Evolutionary conservation across 2,113 vertebrate genomes (phyloP).

Genomic region (Oceanites oceanicus): DNA sequence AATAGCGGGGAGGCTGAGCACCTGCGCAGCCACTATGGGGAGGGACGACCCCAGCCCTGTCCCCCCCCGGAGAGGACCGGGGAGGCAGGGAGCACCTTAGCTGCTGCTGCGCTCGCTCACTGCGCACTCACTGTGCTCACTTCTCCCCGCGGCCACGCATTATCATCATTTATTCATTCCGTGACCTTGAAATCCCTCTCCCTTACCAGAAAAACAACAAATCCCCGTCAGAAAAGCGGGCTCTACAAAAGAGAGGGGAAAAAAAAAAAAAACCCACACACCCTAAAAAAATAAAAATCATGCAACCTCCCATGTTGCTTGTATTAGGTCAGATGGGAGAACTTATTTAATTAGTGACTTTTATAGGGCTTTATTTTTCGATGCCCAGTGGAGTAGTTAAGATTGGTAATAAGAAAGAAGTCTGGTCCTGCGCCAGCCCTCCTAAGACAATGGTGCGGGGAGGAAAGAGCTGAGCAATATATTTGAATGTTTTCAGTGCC

Average conservation of each 20-base stretch:
- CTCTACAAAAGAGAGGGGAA: neutral
- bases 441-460: conserved; percentile 32
- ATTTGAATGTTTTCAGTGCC: conserved; percentile 50
- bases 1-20: neutral
- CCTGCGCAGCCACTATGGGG: rapidly evolving
- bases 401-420: conserved; percentile 63
- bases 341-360: conserved; percentile 68
- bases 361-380: conserved; percentile 64
- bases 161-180: conserved; percentile 64
- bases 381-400: conserved; percentile 56
- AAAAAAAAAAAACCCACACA: neutral
- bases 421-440: conserved; percentile 17
- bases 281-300: neutral
- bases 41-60: neutral
- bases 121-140: rapidly evolving
- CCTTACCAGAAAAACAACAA: conserved; percentile 39
- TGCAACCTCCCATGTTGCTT: conserved; percentile 46
- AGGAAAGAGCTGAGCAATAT: conserved; percentile 44
- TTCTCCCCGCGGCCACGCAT: neutral
- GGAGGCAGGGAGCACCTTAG: neutral
- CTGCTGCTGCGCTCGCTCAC: rapidly evolving
- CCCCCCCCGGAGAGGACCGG: rapidly evolving
- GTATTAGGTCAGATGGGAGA: conserved; percentile 63
- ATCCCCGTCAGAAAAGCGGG: conserved; percentile 15
- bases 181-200: conserved; percentile 70